Evolutionary conservation across 1,140 invertebrate genomes (phyloP).

Genomic region (Conopomorpha cramerella): DNA sequence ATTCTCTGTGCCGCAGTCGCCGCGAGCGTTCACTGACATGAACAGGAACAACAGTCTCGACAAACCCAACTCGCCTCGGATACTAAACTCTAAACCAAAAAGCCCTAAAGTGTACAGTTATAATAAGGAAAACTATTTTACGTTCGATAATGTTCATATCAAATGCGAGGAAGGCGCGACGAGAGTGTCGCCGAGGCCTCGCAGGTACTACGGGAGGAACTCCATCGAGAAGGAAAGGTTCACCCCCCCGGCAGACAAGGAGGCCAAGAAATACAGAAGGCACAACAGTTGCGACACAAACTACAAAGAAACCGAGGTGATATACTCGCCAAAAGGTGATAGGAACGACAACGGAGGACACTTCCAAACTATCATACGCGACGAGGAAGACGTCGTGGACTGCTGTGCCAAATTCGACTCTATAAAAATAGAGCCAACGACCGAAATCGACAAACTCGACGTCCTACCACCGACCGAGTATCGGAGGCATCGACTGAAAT

Average conservation of each 20-base stretch:
- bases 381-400: constrained; percentile 39
- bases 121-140: constrained; percentile 53
- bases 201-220: constrained; percentile 37
- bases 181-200: constrained; percentile 25
- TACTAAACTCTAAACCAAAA: constrained; percentile 27
- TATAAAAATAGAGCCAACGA: constrained; percentile 24
- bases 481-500: constrained; percentile 54
- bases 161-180: constrained; percentile 16
- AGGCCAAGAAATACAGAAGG: constrained; percentile 36
- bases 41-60: constrained; percentile 45
- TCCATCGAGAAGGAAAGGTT: constrained; percentile 43
- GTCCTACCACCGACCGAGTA: constrained; percentile 23
- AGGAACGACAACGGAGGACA: constrained; percentile 24
- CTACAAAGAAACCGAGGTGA: constrained; percentile 37
- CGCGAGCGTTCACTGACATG: constrained; percentile 32
- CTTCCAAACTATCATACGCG: constrained; percentile 12
- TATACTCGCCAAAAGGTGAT: too few species aligned
- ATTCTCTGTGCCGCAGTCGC: constrained; percentile 28
- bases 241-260: constrained; percentile 43
- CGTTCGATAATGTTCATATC: constrained; percentile 36
- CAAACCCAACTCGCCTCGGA: constrained; percentile 42
- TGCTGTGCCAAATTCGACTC: constrained; percentile 41
- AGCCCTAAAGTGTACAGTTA: constrained; percentile 45
- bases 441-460: constrained; percentile 24
- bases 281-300: constrained; percentile 52